Evolutionary conservation across 2,888 invertebrate species (phyloP).

Genomic region (Sialis lutaria): DNA sequence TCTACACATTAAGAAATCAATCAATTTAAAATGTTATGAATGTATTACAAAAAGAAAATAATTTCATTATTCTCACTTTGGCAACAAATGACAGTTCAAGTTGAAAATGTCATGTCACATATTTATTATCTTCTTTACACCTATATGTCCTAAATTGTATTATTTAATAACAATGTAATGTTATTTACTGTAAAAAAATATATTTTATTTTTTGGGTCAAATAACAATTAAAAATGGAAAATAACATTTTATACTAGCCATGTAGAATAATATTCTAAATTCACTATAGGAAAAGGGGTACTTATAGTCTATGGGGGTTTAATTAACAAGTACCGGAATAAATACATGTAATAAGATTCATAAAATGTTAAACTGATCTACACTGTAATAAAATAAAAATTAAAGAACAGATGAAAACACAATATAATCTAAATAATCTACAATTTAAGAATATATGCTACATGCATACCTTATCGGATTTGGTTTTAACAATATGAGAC

Average conservation of each 20-base stretch:
- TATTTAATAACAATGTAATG: no score
- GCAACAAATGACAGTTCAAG: no score
- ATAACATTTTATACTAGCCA: not conserved
- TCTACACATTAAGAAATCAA: no score
- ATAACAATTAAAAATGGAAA: not conserved
- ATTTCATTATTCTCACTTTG: not conserved
- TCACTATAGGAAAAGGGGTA: no score
- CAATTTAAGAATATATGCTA: no score
- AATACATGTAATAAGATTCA: no score
- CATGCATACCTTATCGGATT: slow-evolving; percentile 64
- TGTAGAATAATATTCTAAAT: no score
- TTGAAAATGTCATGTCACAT: no score
- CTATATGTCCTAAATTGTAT: slow-evolving; percentile 1
- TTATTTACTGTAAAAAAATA: not conserved
- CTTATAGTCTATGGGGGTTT: no score
- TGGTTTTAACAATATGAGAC: slow-evolving; percentile 67
- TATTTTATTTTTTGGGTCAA: not conserved
- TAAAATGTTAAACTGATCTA: no score
- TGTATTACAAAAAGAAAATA: not conserved
- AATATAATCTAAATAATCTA: slow-evolving; percentile 8
- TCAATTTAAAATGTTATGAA: no score
- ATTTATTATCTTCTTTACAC: not conserved
- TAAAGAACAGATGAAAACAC: slow-evolving; percentile 2
- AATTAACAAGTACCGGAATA: no score
- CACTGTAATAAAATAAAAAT: not conserved